Conservation (phyloP, 2,888 invertebrate genomes). For the Pimpla rufipes region DNA sequence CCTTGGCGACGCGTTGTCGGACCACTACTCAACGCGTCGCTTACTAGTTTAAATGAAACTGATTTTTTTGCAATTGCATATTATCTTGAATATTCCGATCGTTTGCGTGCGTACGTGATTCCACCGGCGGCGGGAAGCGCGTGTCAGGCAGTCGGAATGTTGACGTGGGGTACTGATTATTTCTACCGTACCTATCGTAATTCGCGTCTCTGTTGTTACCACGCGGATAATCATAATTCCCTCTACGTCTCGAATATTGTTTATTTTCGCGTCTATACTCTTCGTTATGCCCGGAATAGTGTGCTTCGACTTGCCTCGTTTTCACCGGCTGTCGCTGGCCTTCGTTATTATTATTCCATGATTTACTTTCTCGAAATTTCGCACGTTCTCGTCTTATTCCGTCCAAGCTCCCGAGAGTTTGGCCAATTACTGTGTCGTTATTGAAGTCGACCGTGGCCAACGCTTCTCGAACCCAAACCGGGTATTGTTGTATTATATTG, state of each 20-base stretch:
- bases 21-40: slow-evolving; percentile 53
- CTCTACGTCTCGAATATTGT: neutral
- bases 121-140: too few species aligned
- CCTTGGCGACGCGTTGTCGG: slow-evolving; percentile 36
- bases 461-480: slow-evolving; percentile 27
- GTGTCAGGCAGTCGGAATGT: too few species aligned
- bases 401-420: slow-evolving; percentile 33
- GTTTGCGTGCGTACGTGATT: neutral
- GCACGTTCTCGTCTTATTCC: slow-evolving; percentile 1
- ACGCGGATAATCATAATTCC: too few species aligned
- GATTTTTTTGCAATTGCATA: too few species aligned
- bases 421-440: slow-evolving; percentile 1
- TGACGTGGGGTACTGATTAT: too few species aligned
- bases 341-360: neutral
- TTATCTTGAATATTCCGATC: neutral
- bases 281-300: neutral
- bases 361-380: neutral
- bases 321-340: neutral
- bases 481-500: slow-evolving; percentile 45
- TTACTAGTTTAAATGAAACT: slow-evolving; percentile 55
- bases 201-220: too few species aligned
- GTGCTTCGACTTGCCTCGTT: neutral
- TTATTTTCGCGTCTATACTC: neutral
- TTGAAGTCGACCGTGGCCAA: slow-evolving; percentile 39
- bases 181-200: too few species aligned